phyloP scores from a whole-genome alignment of 2,888 invertebrate species.

The Pristionchus japonicus region DNA sequence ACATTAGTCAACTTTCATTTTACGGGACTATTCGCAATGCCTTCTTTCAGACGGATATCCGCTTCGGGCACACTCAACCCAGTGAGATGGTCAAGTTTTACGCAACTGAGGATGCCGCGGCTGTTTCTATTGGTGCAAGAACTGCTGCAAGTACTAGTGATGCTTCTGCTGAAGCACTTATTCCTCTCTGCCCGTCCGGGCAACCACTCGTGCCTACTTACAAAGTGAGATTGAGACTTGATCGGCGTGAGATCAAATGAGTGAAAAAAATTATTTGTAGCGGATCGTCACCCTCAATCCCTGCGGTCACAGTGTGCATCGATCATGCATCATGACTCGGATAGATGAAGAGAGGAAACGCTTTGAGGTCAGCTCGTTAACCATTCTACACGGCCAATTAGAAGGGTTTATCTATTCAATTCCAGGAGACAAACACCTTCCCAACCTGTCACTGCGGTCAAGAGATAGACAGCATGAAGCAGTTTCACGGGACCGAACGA shows the following conservation, averaged over 20 bases:
- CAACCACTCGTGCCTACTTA: not conserved
- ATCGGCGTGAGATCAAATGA: not conserved
- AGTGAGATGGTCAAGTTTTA: not conserved
- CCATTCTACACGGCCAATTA: not conserved
- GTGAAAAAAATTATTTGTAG: not conserved
- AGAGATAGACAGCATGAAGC: not conserved
- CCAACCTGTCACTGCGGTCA: not conserved
- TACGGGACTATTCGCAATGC: no score
- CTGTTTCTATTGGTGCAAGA: no score
- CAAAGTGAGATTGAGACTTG: not conserved
- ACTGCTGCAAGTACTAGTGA: no score
- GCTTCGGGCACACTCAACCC: not conserved
- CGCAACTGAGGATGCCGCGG: not conserved
- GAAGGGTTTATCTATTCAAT: not conserved
- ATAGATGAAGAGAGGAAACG: not conserved
- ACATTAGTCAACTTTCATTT: no score
- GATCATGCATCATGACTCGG: conserved; percentile 32
- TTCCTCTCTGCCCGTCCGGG: not conserved
- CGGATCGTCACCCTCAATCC: conserved; percentile 47
- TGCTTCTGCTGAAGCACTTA: no score
- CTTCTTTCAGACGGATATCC: not conserved
- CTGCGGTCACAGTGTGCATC: conserved; percentile 52
- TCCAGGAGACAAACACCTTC: not conserved
- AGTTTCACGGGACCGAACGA: not conserved
- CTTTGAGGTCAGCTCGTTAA: not conserved